Evolutionary conservation across 2,113 vertebrate species (phyloP).

Genomic region (Callorhinus ursinus): DNA sequence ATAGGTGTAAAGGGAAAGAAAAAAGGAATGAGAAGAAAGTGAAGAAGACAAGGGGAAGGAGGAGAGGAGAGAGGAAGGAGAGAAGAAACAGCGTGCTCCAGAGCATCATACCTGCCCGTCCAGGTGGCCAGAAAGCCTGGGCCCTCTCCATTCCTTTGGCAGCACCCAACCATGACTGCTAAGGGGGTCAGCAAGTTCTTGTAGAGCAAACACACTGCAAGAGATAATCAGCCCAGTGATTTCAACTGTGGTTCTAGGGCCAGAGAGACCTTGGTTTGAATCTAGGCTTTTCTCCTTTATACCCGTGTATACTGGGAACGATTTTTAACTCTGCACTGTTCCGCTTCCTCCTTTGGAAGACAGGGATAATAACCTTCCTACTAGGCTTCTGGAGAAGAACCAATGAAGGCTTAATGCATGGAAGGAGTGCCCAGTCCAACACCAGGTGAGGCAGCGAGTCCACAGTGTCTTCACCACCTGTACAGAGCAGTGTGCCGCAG

Average conservation of each 20-base stretch:
- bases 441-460: neutral
- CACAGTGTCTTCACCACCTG: neutral
- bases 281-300: neutral
- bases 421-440: neutral
- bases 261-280: slow-evolving; percentile 48
- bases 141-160: neutral
- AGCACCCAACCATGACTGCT: neutral
- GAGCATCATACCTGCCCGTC: neutral
- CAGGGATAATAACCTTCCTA: neutral
- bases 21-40: neutral
- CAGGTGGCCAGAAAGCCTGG: neutral
- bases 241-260: neutral
- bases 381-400: neutral
- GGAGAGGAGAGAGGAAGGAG: neutral
- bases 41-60: neutral
- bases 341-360: slow-evolving; percentile 19
- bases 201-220: neutral
- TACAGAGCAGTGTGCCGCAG: neutral
- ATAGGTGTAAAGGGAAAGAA: neutral
- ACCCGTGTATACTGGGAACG: neutral
- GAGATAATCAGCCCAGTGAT: neutral
- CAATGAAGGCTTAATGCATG: neutral
- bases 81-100: neutral
- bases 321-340: neutral
- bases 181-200: neutral